Percentiles rank a stretch among this genome's conserved stretches.
phyloP scores from a whole-genome alignment of 2,113 vertebrate species.

The Actenoides lindsayi region DNA sequence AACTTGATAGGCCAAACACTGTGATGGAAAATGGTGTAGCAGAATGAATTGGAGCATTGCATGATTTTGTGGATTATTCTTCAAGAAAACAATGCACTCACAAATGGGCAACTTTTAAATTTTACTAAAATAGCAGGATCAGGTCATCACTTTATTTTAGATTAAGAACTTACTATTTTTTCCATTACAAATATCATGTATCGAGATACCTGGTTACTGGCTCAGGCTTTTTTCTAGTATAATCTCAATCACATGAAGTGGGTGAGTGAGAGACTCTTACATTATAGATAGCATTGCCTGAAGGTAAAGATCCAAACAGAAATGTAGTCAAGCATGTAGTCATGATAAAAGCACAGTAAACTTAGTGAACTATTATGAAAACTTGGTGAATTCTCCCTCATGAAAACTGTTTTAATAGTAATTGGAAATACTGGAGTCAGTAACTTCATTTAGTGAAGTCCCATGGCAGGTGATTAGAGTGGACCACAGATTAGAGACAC shows the following conservation, averaged over 20 bases:
- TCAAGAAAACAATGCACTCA: not conserved
- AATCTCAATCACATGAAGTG: not conserved
- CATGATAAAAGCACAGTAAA: not conserved
- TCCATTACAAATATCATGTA: not conserved
- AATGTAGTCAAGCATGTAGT: not conserved
- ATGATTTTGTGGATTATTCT: not conserved
- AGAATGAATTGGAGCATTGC: not conserved
- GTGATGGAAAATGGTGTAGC: not conserved
- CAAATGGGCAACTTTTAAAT: not conserved
- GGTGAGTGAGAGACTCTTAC: not conserved
- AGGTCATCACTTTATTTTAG: not conserved
- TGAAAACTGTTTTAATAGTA: not conserved
- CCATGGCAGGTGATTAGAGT: not conserved
- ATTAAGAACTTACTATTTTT: not conserved
- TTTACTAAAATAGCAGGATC: not conserved
- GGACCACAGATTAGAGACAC: not conserved
- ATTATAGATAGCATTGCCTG: not conserved
- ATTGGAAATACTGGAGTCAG: not conserved
- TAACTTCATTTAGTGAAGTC: not conserved
- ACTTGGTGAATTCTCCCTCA: not conserved
- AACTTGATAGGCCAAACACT: not conserved
- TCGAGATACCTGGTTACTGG: not conserved
- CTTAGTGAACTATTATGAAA: not conserved
- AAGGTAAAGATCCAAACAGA: not conserved
- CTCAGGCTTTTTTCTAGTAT: not conserved